Evolutionary conservation across 1,140 invertebrate genomes (phyloP).

Genomic region (Sarcophaga peregrina): DNA sequence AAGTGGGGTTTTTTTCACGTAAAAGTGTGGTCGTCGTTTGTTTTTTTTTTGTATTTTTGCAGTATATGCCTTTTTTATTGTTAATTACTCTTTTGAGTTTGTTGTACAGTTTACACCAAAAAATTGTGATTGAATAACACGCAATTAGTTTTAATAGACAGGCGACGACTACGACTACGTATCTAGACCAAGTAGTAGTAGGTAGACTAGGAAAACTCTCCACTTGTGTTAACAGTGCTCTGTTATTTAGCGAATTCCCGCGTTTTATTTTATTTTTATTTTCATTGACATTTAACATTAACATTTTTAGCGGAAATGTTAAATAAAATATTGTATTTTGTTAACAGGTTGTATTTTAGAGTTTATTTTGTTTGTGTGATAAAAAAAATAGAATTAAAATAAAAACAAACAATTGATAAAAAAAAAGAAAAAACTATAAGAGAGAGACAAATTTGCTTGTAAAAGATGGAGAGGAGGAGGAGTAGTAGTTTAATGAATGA

Average conservation of each 20-base stretch:
- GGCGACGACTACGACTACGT: neutral
- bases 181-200: constrained; percentile 21
- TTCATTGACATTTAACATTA: neutral
- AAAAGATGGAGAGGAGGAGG: too few relatives aligned
- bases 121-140: constrained; percentile 38
- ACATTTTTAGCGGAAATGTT: constrained; percentile 20
- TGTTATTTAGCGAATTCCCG: constrained; percentile 24
- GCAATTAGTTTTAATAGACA: constrained; percentile 40
- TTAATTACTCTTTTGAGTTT: constrained; percentile 37
- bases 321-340: neutral
- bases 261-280: constrained; percentile 33
- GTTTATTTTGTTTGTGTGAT: too few relatives aligned
- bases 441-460: too few relatives aligned
- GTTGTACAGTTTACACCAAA: constrained; percentile 40
- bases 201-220: constrained; percentile 26
- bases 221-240: constrained; percentile 20
- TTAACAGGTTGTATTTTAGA: constrained; percentile 1
- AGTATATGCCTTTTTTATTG: constrained; percentile 32
- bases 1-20: neutral
- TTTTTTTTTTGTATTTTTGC: constrained; percentile 11
- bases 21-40: neutral
- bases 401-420: neutral
- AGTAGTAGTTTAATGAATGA: too few relatives aligned
- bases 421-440: neutral
- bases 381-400: neutral